A percentile compares a stretch with the other conserved stretches of the same genome.
phyloP scores from a whole-genome alignment of 1,140 invertebrate genomes.

The Heterodera carotae region DNA sequence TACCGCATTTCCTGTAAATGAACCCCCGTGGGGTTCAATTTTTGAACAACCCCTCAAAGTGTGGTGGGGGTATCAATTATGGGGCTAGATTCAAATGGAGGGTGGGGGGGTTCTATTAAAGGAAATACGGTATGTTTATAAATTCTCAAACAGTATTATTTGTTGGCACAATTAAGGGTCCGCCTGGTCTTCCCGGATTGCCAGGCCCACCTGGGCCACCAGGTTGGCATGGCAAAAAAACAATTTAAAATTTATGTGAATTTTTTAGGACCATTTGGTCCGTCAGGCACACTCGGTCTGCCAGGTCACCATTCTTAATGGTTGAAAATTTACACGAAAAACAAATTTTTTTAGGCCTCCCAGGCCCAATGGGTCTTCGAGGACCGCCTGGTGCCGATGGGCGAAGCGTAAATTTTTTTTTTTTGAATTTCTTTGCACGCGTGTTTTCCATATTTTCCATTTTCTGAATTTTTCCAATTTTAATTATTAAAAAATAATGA shows the following conservation, averaged over 20 bases:
- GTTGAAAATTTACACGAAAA: not conserved
- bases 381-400: slow-evolving; percentile 50
- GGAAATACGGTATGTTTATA: too few species aligned
- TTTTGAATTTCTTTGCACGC: slow-evolving; percentile 33
- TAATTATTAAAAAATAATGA: slow-evolving; percentile 8
- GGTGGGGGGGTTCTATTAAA: too few species aligned
- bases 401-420: slow-evolving; percentile 28
- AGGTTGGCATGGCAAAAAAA: slow-evolving; percentile 9
- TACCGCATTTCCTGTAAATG: too few species aligned
- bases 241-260: not conserved
- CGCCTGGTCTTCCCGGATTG: slow-evolving; percentile 49
- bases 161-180: slow-evolving; percentile 29
- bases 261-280: slow-evolving; percentile 14
- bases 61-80: too few species aligned
- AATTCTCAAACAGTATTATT: not conserved
- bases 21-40: not conserved
- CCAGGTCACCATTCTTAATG: too few species aligned
- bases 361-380: slow-evolving; percentile 58
- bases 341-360: slow-evolving; percentile 41
- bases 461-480: not conserved
- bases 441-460: slow-evolving; percentile 31
- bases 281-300: slow-evolving; percentile 33
- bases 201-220: slow-evolving; percentile 45
- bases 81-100: too few species aligned
- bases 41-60: too few species aligned